These are phyloP conservation scores for Saccostrea echinata DNA, from an alignment of 1,140 invertebrate genomes.

Conservation along the genomic window DNA sequence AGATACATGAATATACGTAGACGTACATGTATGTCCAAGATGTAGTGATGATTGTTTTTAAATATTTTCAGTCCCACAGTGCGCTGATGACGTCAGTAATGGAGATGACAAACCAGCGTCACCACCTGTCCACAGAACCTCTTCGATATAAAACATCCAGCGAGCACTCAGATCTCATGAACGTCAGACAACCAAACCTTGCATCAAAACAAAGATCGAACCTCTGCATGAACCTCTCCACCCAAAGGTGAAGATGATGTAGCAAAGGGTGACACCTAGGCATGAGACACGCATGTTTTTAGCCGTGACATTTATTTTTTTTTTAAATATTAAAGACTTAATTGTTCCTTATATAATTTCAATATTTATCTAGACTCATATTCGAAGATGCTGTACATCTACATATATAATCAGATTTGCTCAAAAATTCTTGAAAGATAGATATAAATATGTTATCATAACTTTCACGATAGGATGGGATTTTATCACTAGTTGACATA, in stretches of 20 bases:
- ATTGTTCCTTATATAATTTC: too few relatives aligned
- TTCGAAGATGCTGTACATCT: too few relatives aligned
- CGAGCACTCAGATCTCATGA: neutral
- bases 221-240: neutral
- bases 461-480: too few relatives aligned
- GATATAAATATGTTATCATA: too few relatives aligned
- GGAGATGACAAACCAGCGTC: neutral
- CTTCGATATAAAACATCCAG: neutral
- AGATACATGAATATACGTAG: neutral
- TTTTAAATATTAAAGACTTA: too few relatives aligned
- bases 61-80: neutral
- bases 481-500: too few relatives aligned
- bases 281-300: too few relatives aligned
- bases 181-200: neutral
- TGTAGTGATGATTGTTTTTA: neutral
- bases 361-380: too few relatives aligned
- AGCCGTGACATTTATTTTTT: too few relatives aligned
- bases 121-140: neutral
- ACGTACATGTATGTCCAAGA: neutral
- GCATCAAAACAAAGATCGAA: neutral
- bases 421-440: too few relatives aligned
- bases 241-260: neutral
- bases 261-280: too few relatives aligned
- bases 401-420: too few relatives aligned
- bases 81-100: conserved; percentile 6